These are phyloP conservation scores for Tachycineta bicolor DNA, from an alignment of 2,113 vertebrate species.

Conservation along the genomic window DNA sequence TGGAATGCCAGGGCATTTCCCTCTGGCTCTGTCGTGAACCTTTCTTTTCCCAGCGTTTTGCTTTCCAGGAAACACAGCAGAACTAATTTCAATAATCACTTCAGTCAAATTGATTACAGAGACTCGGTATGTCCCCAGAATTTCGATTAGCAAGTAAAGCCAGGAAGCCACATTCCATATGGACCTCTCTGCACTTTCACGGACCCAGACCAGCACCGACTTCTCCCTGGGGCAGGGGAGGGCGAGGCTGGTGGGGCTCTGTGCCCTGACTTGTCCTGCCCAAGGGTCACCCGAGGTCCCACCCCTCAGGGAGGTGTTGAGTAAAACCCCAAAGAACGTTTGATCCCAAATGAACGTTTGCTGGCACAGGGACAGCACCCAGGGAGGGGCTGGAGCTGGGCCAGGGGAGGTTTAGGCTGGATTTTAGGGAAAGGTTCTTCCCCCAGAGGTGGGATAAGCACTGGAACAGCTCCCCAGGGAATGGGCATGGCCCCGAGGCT, in stretches of 20 bases:
- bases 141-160: neutral
- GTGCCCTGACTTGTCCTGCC: neutral
- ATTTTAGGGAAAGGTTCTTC: accelerated
- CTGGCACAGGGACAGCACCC: neutral
- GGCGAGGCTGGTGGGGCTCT: neutral
- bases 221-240: neutral
- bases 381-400: accelerated
- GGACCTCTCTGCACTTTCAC: neutral
- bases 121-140: neutral
- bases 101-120: neutral
- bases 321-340: accelerated
- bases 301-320: accelerated
- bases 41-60: neutral
- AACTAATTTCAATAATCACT: neutral
- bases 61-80: neutral
- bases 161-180: neutral
- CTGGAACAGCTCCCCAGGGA: neutral
- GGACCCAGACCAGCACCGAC: neutral
- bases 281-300: accelerated
- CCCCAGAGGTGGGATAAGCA: neutral
- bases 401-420: neutral
- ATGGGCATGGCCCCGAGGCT: neutral
- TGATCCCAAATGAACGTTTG: neutral
- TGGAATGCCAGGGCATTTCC: accelerated
- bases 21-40: accelerated